Evolutionary conservation across 2,797 vertebrate species (phyloP).

Genomic region (Cheracebus regulus): DNA sequence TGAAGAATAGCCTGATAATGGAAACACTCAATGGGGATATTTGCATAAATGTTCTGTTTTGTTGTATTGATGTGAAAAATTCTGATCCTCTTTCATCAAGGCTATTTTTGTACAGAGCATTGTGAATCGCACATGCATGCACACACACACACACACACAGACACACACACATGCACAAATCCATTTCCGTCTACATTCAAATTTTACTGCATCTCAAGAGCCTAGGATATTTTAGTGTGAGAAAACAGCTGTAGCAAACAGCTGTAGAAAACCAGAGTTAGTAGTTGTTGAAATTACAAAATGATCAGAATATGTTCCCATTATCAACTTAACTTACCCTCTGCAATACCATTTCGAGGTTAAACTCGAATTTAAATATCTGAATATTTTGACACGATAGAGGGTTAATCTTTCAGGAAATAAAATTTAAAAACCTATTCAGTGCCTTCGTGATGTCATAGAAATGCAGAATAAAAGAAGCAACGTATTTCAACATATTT

Average conservation of each 20-base stretch:
- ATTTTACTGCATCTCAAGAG: slow-evolving; percentile 55
- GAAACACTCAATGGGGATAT: slow-evolving; percentile 57
- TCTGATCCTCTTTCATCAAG: slow-evolving; percentile 70
- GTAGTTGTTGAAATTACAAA: slow-evolving; percentile 30
- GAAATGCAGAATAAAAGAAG: neutral
- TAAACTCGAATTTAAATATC: slow-evolving; percentile 21
- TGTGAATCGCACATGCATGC: slow-evolving; percentile 16
- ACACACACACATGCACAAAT: neutral
- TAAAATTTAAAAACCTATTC: neutral
- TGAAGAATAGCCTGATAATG: slow-evolving; percentile 69
- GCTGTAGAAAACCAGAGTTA: slow-evolving; percentile 3
- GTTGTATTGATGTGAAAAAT: slow-evolving; percentile 60
- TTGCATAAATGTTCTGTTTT: slow-evolving; percentile 64
- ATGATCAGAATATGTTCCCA: neutral
- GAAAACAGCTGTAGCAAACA: neutral
- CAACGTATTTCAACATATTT: neutral
- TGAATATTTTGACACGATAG: slow-evolving; percentile 13
- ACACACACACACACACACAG: neutral
- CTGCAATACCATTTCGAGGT: neutral
- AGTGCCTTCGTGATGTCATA: neutral
- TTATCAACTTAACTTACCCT: neutral
- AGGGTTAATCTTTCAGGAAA: slow-evolving; percentile 14
- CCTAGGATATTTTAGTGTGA: slow-evolving; percentile 39
- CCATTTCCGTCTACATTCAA: slow-evolving; percentile 46
- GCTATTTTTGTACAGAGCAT: slow-evolving; percentile 53